phyloP scores from a whole-genome alignment of 2,797 vertebrate species.

The Rhinophrynus dorsalis region DNA sequence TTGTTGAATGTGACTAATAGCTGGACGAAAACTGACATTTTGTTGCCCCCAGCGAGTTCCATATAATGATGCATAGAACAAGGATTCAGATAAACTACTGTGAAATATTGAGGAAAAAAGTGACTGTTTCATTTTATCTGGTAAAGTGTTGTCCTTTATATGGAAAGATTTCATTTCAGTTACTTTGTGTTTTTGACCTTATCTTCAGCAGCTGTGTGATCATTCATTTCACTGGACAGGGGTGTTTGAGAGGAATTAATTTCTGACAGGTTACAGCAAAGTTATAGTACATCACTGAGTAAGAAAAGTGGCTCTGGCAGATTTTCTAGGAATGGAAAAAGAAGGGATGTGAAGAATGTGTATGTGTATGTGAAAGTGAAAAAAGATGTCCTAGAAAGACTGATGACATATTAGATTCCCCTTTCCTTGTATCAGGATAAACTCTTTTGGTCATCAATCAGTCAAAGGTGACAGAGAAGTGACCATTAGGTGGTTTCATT shows the following conservation, averaged over 20 bases:
- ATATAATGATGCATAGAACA: conserved; percentile 36
- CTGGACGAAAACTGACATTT: conserved; percentile 43
- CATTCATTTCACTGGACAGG: conserved; percentile 37
- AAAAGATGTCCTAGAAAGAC: conserved; percentile 53
- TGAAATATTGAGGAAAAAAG: conserved; percentile 41
- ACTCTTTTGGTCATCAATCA: conserved; percentile 70
- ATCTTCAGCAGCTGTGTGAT: conserved; percentile 41
- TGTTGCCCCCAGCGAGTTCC: conserved; percentile 37
- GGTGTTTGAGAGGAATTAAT: conserved; percentile 45
- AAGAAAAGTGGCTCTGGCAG: conserved; percentile 44
- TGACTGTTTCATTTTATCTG: conserved; percentile 27
- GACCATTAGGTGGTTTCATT: conserved; percentile 86
- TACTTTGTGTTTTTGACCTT: conserved; percentile 47
- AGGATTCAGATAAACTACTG: conserved; percentile 40
- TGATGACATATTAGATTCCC: conserved; percentile 62
- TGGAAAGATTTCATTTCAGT: conserved; percentile 43
- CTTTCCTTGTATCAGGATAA: conserved; percentile 67
- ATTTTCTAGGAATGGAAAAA: conserved; percentile 40
- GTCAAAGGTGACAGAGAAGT: conserved; percentile 70
- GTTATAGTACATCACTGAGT: conserved; percentile 48
- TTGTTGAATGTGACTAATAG: conserved; percentile 41
- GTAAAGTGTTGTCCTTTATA: conserved; percentile 36
- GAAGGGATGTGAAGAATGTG: conserved; percentile 47
- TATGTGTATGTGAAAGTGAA: conserved; percentile 46
- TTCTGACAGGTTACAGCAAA: conserved; percentile 43